phyloP scores from a whole-genome alignment of 35 echinoderm and acorn worm genomes.

The Heliocidaris tuberculata region DNA sequence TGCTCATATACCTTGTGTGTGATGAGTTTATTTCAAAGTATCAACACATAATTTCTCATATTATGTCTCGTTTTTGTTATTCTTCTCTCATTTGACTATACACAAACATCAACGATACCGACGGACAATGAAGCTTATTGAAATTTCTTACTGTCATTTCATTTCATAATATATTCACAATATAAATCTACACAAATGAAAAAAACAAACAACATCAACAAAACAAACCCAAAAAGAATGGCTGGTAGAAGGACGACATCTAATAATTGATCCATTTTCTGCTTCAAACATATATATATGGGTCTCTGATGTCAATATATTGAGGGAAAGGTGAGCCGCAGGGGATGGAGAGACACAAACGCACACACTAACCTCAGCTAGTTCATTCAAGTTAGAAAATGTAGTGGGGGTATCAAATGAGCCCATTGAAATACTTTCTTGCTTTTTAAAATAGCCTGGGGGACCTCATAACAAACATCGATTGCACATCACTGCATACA shows the following conservation, averaged over 20 bases:
- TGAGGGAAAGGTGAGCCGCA: not conserved
- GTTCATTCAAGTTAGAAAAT: not conserved
- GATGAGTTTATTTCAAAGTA: constrained; percentile 40
- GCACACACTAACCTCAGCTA: not conserved
- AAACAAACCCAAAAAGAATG: not conserved
- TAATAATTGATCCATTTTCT: not conserved
- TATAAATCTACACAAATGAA: constrained; percentile 27
- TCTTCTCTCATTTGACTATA: constrained; percentile 19
- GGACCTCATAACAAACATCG: not conserved
- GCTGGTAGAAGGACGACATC: not conserved
- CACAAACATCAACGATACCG: not conserved
- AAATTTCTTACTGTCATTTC: constrained; percentile 16
- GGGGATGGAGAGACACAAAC: not conserved
- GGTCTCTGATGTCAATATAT: not conserved
- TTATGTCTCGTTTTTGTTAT: constrained; percentile 19
- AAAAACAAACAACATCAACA: not conserved
- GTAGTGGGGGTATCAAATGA: not conserved
- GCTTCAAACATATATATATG: not conserved
- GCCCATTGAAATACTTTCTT: not conserved
- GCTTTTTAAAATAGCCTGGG: not conserved
- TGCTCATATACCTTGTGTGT: constrained; percentile 16
- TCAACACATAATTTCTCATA: constrained; percentile 42
- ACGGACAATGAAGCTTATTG: not conserved
- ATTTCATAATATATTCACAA: constrained; percentile 43
- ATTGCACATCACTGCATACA: not conserved